A percentile compares a stretch with the other conserved stretches of the same genome.
Evolutionary conservation across 2,113 vertebrate species (phyloP).

Genomic region (Tychaedon coryphoeus): DNA sequence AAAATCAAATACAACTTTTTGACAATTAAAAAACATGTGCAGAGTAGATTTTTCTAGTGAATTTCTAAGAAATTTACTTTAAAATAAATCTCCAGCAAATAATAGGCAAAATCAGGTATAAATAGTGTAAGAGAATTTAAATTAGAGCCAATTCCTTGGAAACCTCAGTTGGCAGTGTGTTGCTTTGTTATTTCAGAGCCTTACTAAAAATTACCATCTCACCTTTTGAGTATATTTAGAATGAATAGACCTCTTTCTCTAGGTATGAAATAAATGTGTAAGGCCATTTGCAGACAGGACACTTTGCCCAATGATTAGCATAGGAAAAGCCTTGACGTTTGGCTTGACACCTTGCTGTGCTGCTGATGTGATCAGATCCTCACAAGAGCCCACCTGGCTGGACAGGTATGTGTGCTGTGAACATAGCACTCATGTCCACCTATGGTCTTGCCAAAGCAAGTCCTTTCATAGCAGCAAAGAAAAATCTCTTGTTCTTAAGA

Average conservation of each 20-base stretch:
- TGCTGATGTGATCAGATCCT: not conserved
- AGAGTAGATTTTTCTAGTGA: not conserved
- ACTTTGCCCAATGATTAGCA: not conserved
- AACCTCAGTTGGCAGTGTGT: not conserved
- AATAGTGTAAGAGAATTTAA: not conserved
- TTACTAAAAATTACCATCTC: not conserved
- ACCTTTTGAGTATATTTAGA: not conserved
- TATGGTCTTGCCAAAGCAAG: not conserved
- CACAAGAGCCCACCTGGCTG: not conserved
- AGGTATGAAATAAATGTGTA: not conserved
- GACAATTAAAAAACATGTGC: not conserved
- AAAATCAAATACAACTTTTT: not conserved
- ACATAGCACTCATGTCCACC: not conserved
- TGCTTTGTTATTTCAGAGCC: not conserved
- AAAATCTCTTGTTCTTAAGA: not conserved
- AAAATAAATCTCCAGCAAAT: not conserved
- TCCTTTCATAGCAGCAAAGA: not conserved
- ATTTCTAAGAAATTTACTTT: not conserved
- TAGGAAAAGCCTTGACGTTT: constrained; percentile 9
- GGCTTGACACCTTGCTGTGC: not conserved
- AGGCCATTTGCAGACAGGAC: not conserved
- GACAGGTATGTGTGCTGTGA: not conserved
- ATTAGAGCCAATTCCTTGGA: not conserved
- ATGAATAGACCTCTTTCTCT: not conserved
- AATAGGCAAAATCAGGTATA: not conserved